Evolutionary conservation across 2,113 vertebrate species (phyloP), one percentile per base, ranked within the genome.

Genomic region (Campylorhamphus procurvoides): DNA sequence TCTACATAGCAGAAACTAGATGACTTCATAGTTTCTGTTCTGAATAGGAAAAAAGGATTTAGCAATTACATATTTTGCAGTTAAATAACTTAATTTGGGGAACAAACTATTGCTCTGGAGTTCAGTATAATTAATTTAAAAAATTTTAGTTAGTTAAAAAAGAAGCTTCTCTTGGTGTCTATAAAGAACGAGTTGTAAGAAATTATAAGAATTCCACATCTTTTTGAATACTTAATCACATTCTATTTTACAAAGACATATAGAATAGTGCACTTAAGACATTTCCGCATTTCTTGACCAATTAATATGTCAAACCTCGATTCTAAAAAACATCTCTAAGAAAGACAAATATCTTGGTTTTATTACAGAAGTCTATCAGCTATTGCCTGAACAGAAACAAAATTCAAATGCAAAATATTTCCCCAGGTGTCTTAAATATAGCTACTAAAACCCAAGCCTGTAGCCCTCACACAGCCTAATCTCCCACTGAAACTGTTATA

Each of bases 151-250:
- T 24, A 81, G 15, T 53, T 87, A 58, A 42, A 93, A 68, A 50
- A n/a, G 16, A 87, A 68, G 8, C 4, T 52, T 4, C 7, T 56
- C 4, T 81, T 92, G 17, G 24, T 62, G 33, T 66, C 14, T 72
- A 16, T 56, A 44, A 92, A 52, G n/a, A 67, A 60, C 1, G 2
- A 39, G 5, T 19, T 60, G 16, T 52, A 58, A 87, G 35, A 95
- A 87, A 55, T 60, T 0, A n/a, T 58, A 20, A 77, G 76, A 52
- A 24, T 31, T 44, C 3, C 3, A 29, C 50, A 31, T 40, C 0
- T 1, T 86, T 72, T 67, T 58, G 7, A 75, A 47, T 49, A 18
- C 14, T 31, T 56, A 62, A 23, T 79, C 75, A 35, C 12, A 64
- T 40, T 75, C 40, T 83, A 3, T 76, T 8, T 25, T 86, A 55